phyloP scores from a whole-genome alignment of 2,888 invertebrate species.

The Meiosimyza decipiens region DNA sequence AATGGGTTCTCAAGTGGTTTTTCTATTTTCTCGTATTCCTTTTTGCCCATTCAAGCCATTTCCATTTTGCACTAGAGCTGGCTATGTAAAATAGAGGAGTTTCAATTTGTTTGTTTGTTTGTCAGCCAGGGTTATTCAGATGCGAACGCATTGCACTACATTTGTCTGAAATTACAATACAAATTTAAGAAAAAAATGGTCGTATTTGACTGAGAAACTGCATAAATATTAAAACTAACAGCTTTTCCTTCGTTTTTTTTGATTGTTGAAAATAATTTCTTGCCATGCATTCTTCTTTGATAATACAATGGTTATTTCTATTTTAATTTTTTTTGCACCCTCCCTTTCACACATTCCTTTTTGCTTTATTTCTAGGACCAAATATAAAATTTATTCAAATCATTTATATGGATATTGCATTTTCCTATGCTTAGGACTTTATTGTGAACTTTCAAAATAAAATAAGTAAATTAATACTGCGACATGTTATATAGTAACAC shows the following conservation, averaged over 20 bases:
- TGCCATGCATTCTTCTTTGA: neutral
- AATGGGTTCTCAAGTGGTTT: constrained; percentile 33
- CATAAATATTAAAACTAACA: constrained; percentile 32
- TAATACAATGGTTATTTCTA: too few species aligned
- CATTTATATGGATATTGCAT: constrained; percentile 25
- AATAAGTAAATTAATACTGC: too few species aligned
- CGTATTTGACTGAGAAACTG: constrained; percentile 11
- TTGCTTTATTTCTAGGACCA: neutral
- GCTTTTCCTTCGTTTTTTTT: neutral
- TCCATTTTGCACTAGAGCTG: neutral
- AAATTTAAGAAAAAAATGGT: constrained; percentile 11
- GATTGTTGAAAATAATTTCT: neutral
- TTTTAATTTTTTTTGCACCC: neutral
- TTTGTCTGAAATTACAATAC: neutral
- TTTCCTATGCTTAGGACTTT: too few species aligned
- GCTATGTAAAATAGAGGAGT: neutral
- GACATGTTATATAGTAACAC: too few species aligned
- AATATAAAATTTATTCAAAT: constrained; percentile 39
- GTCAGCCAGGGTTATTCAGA: neutral
- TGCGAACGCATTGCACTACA: neutral
- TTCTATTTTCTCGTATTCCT: neutral
- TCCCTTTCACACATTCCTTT: neutral
- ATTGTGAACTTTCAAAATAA: too few species aligned
- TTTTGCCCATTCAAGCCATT: neutral
- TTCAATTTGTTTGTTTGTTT: constrained; percentile 10